Base-by-base conservation (phyloP, 2,888 invertebrate genomes). In the Oxytorus armatus region DNA sequence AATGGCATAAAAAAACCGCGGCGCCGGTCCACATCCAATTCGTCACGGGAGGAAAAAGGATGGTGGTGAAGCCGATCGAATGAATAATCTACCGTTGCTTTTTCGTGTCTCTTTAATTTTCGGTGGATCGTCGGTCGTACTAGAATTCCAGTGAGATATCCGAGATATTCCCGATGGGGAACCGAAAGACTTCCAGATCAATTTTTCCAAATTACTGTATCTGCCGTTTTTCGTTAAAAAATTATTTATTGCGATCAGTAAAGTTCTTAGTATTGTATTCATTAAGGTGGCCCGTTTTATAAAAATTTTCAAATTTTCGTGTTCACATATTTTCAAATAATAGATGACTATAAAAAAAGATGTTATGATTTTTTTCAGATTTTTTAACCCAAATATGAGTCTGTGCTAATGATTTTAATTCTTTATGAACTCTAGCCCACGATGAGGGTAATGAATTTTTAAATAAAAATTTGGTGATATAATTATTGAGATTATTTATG, bases 1-100 rank as follows among this genome's bases (percentile, higher is more conserved):
- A 79, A 74, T n/a, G 61, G 47, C 53, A 61, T 49, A 55, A 79
- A 75, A 75, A 79, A 69, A 7, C n/a, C 74, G 39, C 69, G 74
- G 61, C 69, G 75, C 70, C 57, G 33, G 49, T 79, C 39, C 49
- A 49, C 70, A 53, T 44, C 65, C 51, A 59, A 79, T 76, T 70
- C 66, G 29, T 59, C 23, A 70, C 42, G 16, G 36, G 23, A 14
- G 47, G 8, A 16, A 47, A 25, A 53, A 29, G 36, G 29, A 25
- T 44, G 55, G 14, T 8, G 44, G 18, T 10, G 14, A 59, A 66
- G 59, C 51, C 70, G 75, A 79, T 79, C 36, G 65, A 65, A 79
- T 75, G 65, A 75, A 75, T 75, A 79, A 79, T 75, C 70, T 70
- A 11, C 65, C 44, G 14, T 55, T 66, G 39, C 36, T 65, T 79